Percentiles rank a stretch among this genome's conserved stretches.
Evolutionary conservation across 2,888 invertebrate species (phyloP).

Genomic region (Cephus pygmeus): DNA sequence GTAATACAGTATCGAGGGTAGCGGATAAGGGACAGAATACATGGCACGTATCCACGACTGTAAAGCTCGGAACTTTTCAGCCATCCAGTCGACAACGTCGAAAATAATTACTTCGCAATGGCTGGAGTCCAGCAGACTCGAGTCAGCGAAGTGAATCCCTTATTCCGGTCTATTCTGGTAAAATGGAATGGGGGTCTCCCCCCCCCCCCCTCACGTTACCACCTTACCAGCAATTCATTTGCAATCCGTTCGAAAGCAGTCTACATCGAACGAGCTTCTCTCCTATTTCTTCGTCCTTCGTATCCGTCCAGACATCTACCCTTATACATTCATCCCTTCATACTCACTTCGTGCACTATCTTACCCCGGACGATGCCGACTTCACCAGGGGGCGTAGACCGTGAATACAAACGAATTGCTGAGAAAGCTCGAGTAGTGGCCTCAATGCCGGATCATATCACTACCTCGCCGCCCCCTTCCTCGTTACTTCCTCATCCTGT

Average conservation of each 20-base stretch:
- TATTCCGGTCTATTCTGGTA: constrained; percentile 5
- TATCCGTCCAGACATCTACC: constrained; percentile 5
- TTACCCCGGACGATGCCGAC: neutral
- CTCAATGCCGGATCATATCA: constrained; percentile 12
- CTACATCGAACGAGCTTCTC: neutral
- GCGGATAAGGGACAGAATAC: neutral
- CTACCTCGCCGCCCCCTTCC: neutral
- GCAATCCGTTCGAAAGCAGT: constrained; percentile 19
- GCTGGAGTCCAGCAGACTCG: constrained; percentile 23
- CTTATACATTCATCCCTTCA: constrained; percentile 1
- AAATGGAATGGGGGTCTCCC: too few relatives aligned
- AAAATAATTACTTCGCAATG: constrained; percentile 20
- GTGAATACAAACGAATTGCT: constrained; percentile 18
- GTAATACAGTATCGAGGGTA: neutral
- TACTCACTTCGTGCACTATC: neutral
- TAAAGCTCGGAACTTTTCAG: constrained; percentile 20
- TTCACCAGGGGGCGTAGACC: neutral
- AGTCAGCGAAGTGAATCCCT: constrained; percentile 31
- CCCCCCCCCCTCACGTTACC: neutral
- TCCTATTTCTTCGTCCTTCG: neutral
- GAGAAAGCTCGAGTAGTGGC: constrained; percentile 7
- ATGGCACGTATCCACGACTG: neutral
- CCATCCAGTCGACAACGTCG: constrained; percentile 24
- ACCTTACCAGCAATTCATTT: constrained; percentile 25
- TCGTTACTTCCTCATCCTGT: neutral